phyloP scores from a whole-genome alignment of 2,888 invertebrate genomes.

The Polydrusus cervinus region DNA sequence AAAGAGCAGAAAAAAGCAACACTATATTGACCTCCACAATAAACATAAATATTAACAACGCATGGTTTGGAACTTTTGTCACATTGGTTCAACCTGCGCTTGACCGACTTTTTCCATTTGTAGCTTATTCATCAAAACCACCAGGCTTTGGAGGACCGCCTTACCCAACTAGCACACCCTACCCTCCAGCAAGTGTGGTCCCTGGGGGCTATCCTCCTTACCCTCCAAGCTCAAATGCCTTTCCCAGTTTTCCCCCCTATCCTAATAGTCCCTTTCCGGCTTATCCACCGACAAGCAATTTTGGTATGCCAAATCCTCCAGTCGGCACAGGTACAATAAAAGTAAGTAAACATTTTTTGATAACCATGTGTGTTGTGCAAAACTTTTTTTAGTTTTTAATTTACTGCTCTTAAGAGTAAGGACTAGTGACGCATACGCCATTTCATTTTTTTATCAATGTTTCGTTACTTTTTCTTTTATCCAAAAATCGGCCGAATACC shows the following conservation, averaged over 20 bases:
- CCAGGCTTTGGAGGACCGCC: slow-evolving; percentile 37
- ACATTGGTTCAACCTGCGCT: too few species aligned
- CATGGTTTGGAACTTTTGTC: too few species aligned
- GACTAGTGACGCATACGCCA: too few species aligned
- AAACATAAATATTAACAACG: too few species aligned
- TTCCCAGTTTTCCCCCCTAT: slow-evolving; percentile 55
- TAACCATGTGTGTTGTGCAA: neutral
- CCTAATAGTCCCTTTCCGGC: slow-evolving; percentile 56
- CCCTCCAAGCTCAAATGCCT: slow-evolving; percentile 35
- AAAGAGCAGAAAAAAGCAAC: too few species aligned
- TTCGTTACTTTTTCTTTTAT: too few species aligned
- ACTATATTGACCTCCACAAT: neutral
- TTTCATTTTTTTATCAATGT: too few species aligned
- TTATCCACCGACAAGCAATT: slow-evolving; percentile 53
- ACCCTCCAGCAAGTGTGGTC: slow-evolving; percentile 38
- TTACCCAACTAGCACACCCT: slow-evolving; percentile 38
- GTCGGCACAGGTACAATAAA: slow-evolving; percentile 48
- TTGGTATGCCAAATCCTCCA: slow-evolving; percentile 39
- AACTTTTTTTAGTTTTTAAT: neutral
- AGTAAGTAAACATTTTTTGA: slow-evolving; percentile 26
- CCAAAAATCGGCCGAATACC: too few species aligned
- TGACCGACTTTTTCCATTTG: neutral
- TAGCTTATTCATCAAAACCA: slow-evolving; percentile 34
- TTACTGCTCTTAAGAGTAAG: neutral
- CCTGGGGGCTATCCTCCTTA: slow-evolving; percentile 58